These are phyloP conservation scores for Quadroppia sp. DNA, from an alignment of 2,888 invertebrate species.

Conservation along the genomic window DNA sequence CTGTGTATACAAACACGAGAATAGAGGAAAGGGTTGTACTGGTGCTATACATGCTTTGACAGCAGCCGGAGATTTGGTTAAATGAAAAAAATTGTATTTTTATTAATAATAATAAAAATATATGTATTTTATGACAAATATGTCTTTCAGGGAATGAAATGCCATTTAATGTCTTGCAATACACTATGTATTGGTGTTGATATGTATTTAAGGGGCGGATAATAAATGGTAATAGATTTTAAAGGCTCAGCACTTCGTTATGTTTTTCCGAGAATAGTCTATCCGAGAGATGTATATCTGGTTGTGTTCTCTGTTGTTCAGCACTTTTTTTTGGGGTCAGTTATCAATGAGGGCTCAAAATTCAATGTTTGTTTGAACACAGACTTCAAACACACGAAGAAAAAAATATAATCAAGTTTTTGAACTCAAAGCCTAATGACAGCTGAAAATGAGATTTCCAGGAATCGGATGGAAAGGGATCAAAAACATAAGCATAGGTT, in stretches of 20 bases:
- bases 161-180: background rate
- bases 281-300: too few species aligned
- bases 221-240: background rate
- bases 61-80: background rate
- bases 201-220: background rate
- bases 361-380: background rate
- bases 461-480: background rate
- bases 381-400: too few species aligned
- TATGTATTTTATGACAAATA: background rate
- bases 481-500: too few species aligned
- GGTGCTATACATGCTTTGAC: too few species aligned
- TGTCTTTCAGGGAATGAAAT: background rate
- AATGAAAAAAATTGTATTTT: background rate
- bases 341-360: background rate
- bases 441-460: conserved; percentile 1
- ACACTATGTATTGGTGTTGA: background rate
- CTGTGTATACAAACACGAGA: background rate
- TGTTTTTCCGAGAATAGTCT: too few species aligned
- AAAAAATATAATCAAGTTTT: background rate
- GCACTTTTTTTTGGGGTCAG: background rate
- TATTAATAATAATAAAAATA: background rate
- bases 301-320: background rate
- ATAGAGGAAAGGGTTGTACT: background rate
- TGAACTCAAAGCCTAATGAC: background rate
- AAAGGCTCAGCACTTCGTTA: background rate